Percentiles rank a stretch among this genome's conserved stretches.
These are phyloP conservation scores for Mimachlamys varia DNA, from an alignment of 2,888 invertebrate genomes.

Conservation along the genomic window DNA sequence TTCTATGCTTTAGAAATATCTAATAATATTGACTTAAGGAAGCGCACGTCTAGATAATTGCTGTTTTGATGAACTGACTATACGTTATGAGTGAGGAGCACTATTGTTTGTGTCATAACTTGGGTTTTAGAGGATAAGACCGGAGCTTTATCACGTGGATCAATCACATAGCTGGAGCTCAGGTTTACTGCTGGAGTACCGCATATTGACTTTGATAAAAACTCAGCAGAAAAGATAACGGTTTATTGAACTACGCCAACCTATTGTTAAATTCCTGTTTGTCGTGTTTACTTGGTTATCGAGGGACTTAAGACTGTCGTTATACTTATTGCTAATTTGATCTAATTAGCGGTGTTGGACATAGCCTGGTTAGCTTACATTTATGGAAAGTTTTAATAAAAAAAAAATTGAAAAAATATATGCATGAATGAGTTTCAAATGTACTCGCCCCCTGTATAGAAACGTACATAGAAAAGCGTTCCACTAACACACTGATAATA, in stretches of 20 bases:
- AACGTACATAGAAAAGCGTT: neutral
- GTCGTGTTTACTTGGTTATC: neutral
- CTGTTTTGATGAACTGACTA: neutral
- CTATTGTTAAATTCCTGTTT: neutral
- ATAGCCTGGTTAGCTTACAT: neutral
- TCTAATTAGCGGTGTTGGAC: neutral
- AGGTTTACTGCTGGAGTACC: neutral
- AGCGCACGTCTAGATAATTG: neutral
- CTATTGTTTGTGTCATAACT: neutral
- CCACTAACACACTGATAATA: neutral
- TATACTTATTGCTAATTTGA: neutral
- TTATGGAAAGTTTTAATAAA: neutral
- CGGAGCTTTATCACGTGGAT: neutral
- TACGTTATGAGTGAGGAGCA: neutral
- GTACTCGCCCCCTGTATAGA: neutral
- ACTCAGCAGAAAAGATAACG: neutral
- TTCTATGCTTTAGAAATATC: too few species aligned
- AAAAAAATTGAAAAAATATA: too few species aligned
- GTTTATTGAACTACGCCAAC: neutral
- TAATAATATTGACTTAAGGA: too few species aligned
- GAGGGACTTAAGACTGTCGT: neutral
- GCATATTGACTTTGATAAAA: neutral
- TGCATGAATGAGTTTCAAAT: neutral
- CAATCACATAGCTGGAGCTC: neutral
- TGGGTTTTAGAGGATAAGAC: neutral